Evolutionary conservation across 2,797 vertebrate species (phyloP).

Genomic region (Diceros bicornis): DNA sequence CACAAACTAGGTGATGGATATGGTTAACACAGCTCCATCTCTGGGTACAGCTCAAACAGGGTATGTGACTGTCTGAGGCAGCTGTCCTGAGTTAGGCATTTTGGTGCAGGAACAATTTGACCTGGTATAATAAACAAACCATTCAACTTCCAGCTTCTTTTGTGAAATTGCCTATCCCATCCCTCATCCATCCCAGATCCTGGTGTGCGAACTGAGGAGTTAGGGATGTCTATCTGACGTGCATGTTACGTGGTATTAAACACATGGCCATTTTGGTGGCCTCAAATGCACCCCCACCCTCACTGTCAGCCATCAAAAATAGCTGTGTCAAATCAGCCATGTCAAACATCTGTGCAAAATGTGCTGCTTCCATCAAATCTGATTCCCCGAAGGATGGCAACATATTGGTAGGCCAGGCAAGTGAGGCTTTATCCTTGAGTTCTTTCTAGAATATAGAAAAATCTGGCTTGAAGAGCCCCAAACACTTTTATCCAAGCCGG

Average conservation of each 20-base stretch:
- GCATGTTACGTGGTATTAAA: slow-evolving; percentile 13
- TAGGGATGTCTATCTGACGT: neutral
- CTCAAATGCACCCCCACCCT: neutral
- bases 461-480: slow-evolving; percentile 39
- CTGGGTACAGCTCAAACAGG: slow-evolving; percentile 37
- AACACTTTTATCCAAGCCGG: slow-evolving; percentile 2
- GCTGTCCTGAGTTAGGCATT: slow-evolving; percentile 69
- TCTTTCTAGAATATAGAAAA: slow-evolving; percentile 58
- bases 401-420: neutral
- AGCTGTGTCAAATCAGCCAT: slow-evolving; percentile 45
- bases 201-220: neutral
- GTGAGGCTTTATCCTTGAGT: slow-evolving; percentile 38
- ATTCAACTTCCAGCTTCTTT: slow-evolving; percentile 49
- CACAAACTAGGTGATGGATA: neutral
- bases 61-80: slow-evolving; percentile 9
- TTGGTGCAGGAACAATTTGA: slow-evolving; percentile 59
- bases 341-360: neutral
- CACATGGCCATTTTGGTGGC: slow-evolving; percentile 6
- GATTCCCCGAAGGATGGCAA: neutral
- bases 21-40: neutral
- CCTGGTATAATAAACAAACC: slow-evolving; percentile 47
- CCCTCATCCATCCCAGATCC: slow-evolving; percentile 1
- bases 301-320: slow-evolving; percentile 41
- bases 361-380: slow-evolving; percentile 3
- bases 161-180: slow-evolving; percentile 34